phyloP scores from a whole-genome alignment of 1,140 invertebrate genomes.

The Mactra quadrangularis region DNA sequence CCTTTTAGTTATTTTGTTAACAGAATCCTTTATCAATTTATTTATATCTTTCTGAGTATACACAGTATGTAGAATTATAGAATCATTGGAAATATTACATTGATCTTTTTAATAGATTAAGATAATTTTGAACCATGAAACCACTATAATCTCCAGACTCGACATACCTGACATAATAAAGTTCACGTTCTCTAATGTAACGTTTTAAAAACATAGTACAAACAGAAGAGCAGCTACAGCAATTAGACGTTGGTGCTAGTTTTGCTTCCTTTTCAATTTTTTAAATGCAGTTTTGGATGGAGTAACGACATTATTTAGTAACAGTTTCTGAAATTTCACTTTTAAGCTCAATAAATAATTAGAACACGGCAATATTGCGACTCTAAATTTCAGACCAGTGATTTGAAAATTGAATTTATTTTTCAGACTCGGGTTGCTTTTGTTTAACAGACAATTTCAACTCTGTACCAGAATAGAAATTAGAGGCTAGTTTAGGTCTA shows the following conservation, averaged over 20 bases:
- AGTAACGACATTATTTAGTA: neutral
- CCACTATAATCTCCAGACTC: conserved; percentile 10
- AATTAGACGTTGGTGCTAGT: conserved; percentile 9
- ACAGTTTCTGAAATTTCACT: neutral
- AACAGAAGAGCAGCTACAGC: too few relatives aligned
- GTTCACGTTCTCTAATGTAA: too few relatives aligned
- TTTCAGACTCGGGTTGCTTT: neutral
- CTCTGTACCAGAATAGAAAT: too few relatives aligned
- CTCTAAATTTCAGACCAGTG: too few relatives aligned
- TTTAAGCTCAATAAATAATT: neutral
- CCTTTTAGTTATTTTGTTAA: too few relatives aligned
- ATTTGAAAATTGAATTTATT: neutral
- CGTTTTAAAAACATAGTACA: conserved; percentile 10
- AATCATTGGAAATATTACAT: too few relatives aligned
- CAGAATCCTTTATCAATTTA: too few relatives aligned
- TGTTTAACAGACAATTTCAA: neutral
- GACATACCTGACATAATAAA: too few relatives aligned
- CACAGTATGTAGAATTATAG: too few relatives aligned
- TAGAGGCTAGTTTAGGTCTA: neutral
- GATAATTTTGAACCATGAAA: conserved; percentile 5
- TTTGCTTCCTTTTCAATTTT: conserved; percentile 1
- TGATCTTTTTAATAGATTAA: too few relatives aligned
- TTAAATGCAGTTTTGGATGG: neutral
- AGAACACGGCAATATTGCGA: neutral
- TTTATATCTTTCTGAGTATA: conserved; percentile 3